Evolutionary conservation across 2,113 vertebrate genomes (phyloP), one percentile per base, ranked within the genome.

Genomic region (Pseudopodoces humilis): DNA sequence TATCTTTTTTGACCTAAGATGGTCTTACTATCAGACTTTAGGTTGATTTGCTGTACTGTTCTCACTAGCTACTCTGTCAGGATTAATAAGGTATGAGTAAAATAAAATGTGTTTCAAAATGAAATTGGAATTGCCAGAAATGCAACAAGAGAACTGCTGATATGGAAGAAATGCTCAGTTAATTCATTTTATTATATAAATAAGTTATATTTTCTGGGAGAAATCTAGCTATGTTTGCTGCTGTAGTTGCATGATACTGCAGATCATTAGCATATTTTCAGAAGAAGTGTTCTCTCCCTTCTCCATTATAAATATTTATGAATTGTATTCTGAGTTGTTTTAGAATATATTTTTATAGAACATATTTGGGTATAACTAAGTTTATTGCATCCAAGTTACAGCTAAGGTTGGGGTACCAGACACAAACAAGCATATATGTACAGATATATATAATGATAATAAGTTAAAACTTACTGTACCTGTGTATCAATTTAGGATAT

Each of bases 111-210:
- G 28, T 60, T 94, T 88, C 33, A 43, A 43, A 83, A 82, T 91
- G 4, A 86, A 88, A 88, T 84, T 60, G 31, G 28, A 78, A 60
- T 70, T 88, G 83, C 76, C 53, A 88, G 86, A 88, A 88, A 58
- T 60, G 24, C 35, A 85, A 58, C 44, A 90, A 76, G 47, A 78
- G 68, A 86, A 86, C 52, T 91, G 96, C 94, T 97, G 94, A 95
- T 41, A 52, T 25, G 21, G 58, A 67, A 91, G 77, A 95, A 91
- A 86, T 71, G 15, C 23, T 86, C 49, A 75, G 27, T 59, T 94
- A 81, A 96, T 95, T 94, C 21, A 52, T 71, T 92, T 55, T 86
- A 70, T 91, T 88, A 21, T 72, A 82, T 79, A 70, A 94, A 79
- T 77, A 94, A 92, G 39, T 70, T 74, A 68, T n/a, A 83, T 24